Evolutionary conservation across 2,113 vertebrate species (phyloP).

Genomic region (Apodemus sylvaticus): DNA sequence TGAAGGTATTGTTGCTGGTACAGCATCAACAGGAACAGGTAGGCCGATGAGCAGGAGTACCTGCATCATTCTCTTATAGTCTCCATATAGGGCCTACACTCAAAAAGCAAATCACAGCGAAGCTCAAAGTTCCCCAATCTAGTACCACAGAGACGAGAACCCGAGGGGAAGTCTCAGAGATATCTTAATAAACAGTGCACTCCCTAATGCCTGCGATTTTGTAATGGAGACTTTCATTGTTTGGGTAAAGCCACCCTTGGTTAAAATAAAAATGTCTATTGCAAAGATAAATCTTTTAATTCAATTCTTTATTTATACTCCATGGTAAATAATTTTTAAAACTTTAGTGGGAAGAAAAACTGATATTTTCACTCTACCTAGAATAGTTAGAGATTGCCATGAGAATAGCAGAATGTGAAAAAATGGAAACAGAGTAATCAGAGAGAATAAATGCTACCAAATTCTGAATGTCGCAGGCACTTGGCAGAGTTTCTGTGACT

Average conservation of each 20-base stretch:
- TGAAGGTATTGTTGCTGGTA: not conserved
- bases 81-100: not conserved
- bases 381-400: not conserved
- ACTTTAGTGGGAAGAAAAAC: not conserved
- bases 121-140: not conserved
- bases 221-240: not conserved
- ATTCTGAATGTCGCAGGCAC: not conserved
- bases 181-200: not conserved
- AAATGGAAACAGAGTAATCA: not conserved
- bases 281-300: not conserved
- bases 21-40: not conserved
- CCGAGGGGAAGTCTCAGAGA: not conserved
- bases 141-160: not conserved
- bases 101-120: not conserved
- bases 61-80: not conserved
- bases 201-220: not conserved
- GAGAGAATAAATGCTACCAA: not conserved
- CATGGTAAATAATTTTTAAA: not conserved
- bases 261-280: slow-evolving; percentile 13
- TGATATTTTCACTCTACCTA: not conserved
- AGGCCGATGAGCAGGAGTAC: not conserved
- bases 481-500: not conserved
- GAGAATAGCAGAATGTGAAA: rapidly evolving
- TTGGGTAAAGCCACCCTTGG: not conserved
- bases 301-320: not conserved